Evolutionary conservation across 2,113 vertebrate genomes (phyloP), one percentile per base, ranked within the genome.

Genomic region (Oenanthe melanoleuca): DNA sequence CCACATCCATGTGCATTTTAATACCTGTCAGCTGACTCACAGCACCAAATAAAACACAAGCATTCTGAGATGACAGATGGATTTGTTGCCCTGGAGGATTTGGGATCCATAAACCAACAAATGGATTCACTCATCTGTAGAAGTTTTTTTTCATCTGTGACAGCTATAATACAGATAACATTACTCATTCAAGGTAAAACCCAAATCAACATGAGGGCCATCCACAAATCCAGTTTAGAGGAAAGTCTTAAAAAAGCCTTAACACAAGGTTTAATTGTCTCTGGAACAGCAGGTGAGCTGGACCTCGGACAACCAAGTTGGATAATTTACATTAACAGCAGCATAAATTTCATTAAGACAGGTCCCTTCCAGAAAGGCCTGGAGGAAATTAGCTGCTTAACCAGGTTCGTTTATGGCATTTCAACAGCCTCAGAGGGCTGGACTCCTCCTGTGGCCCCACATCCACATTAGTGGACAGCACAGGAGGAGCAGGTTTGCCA

Each of bases 141-240:
- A 96, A 96, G 93, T 94, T 94, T 96, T 96, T 96, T 96, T 96
- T 95, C 94, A 96, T 94, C 95, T 97, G 96, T 97, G 95, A 96
- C 96, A 95, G 88, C 92, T 96, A 83, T 95, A 96, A 95, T 92
- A 92, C 85, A 93, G 93, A 96, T 95, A 96, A 93, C 92, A 96
- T 97, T 96, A 96, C 40, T 96, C 92, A 97, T 95, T 93, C 85
- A 78, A 94, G 79, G 88, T 78, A 96, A 96, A 96, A 96, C 78
- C 83, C 93, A 93, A 78, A 92, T 60, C 90, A 83, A 26, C 73
- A 55, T 4, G 83, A 71, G 38, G 37, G 34, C 79, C 22, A 56
- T 45, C 64, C 82, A 86, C 95, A 92, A 96, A 94, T 80, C 75
- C 31, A 37, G 77, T 70, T 92, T 74, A 80, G 40, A 69, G 60